Evolutionary conservation across 1,140 invertebrate species (phyloP).

Genomic region (Melanaphis sacchari): DNA sequence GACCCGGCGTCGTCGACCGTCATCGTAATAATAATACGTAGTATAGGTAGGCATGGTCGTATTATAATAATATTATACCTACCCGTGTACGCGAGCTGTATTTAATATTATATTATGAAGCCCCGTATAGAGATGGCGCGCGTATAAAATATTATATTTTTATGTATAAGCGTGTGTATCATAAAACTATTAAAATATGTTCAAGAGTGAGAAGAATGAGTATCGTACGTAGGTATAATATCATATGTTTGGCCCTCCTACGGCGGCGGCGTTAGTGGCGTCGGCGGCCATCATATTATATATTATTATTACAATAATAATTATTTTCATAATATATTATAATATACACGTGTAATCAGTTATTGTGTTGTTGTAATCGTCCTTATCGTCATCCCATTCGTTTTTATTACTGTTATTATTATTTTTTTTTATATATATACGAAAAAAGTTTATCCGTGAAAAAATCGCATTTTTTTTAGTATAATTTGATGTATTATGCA

Average conservation of each 20-base stretch:
- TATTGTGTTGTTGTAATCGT: not conserved
- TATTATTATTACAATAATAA: not conserved
- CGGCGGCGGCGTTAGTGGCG: not conserved
- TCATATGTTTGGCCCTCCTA: not conserved
- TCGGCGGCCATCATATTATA: not conserved
- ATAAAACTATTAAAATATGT: slow-evolving; percentile 19
- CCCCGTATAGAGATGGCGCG: not conserved
- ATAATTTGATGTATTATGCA: not conserved
- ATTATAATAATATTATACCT: not conserved
- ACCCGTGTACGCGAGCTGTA: not conserved
- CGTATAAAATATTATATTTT: not conserved
- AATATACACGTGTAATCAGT: not conserved
- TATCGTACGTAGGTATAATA: not conserved
- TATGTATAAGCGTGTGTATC: not conserved
- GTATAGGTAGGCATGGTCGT: too few species aligned
- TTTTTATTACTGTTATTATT: not conserved
- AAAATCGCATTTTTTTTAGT: not conserved
- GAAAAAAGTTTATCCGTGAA: not conserved
- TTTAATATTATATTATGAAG: not conserved
- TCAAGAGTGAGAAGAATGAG: not conserved
- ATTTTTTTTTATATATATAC: not conserved
- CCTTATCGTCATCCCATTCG: not conserved
- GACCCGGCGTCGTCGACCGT: not conserved
- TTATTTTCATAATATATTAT: not conserved
- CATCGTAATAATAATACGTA: not conserved